Evolutionary conservation across 2,113 vertebrate species (phyloP).

Genomic region (Cricetomys ansorgei): DNA sequence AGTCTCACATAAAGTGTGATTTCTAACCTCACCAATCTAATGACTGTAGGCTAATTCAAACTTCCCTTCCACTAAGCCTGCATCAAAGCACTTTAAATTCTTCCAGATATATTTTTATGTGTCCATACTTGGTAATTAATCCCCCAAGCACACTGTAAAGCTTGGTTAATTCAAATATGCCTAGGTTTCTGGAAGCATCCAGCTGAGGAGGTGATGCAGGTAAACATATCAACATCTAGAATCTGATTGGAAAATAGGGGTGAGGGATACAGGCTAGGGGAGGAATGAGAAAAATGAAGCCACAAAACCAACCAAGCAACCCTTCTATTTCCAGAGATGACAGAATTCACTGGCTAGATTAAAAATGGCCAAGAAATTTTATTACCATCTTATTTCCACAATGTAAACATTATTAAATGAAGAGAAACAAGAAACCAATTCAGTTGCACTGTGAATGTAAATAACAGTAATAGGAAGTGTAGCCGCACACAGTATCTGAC

Average conservation of each 20-base stretch:
- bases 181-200: not conserved
- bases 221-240: not conserved
- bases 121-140: constrained; percentile 47
- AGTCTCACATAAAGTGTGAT: not conserved
- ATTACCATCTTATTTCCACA: constrained; percentile 49
- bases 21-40: constrained; percentile 27
- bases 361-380: constrained; percentile 48
- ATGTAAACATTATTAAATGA: constrained; percentile 72
- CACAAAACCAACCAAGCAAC: not conserved
- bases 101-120: constrained; percentile 33
- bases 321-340: constrained; percentile 12
- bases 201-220: not conserved
- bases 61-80: not conserved
- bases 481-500: not conserved
- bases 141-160: constrained; percentile 27
- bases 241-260: not conserved
- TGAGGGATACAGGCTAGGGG: fast-evolving
- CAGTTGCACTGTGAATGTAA: constrained; percentile 56
- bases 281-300: not conserved
- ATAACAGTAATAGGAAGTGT: not conserved
- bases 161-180: not conserved
- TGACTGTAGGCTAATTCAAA: not conserved
- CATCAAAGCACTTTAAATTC: constrained; percentile 22
- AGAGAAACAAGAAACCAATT: constrained; percentile 66
- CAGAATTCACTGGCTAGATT: not conserved